These are phyloP conservation scores for Agelas oroides DNA, from an alignment of 37 sponge, comb jelly and placozoan genomes.

Conservation along the genomic window DNA sequence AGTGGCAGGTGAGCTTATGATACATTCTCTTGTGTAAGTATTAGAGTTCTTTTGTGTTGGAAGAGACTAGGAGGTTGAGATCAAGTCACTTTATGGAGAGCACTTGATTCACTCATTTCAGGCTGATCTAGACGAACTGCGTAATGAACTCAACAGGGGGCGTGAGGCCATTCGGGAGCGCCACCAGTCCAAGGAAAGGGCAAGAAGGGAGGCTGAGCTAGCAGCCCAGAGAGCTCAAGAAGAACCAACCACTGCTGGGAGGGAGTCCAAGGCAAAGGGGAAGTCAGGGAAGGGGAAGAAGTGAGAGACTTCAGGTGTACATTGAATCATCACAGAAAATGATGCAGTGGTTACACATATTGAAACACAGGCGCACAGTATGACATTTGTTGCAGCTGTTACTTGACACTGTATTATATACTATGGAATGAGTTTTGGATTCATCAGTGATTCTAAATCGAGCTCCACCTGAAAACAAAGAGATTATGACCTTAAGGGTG, in stretches of 20 bases:
- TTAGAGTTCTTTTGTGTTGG: no score
- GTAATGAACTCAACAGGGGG: constrained; percentile 31
- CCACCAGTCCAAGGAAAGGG: constrained; percentile 29
- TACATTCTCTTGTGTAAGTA: no score
- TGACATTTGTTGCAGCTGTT: no score
- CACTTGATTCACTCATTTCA: no score
- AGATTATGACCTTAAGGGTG: no score
- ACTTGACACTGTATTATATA: no score
- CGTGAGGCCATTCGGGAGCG: constrained; percentile 54
- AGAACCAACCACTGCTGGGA: constrained; percentile 13
- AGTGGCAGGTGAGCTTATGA: constrained; percentile 77
- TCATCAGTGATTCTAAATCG: background rate
- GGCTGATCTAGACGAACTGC: constrained; percentile 42
- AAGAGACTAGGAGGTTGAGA: no score
- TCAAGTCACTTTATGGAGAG: no score
- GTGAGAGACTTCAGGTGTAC: background rate
- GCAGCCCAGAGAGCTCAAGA: constrained; percentile 5
- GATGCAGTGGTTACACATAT: no score
- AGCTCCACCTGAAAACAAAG: background rate
- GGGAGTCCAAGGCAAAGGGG: constrained; percentile 47
- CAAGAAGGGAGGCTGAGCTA: constrained; percentile 26
- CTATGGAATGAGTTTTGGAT: constrained; percentile 15
- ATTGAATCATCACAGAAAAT: no score
- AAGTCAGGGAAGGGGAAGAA: constrained; percentile 41
- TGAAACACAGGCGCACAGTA: no score